phyloP scores from a whole-genome alignment of 2,888 invertebrate species.

The Vandiemenella viatica region DNA sequence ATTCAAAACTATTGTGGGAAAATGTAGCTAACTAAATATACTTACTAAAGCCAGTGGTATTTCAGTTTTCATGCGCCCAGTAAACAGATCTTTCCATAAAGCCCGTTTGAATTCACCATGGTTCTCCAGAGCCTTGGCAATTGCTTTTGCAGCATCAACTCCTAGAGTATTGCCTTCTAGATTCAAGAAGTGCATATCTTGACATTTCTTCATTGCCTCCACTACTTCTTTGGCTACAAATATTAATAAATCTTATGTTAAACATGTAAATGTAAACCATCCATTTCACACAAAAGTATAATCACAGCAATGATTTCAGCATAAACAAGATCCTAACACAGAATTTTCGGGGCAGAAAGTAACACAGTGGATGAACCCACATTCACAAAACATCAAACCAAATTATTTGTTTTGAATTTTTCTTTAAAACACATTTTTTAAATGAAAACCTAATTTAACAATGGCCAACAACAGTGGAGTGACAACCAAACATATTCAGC shows the following conservation, averaged over 20 bases:
- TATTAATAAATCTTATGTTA: not conserved
- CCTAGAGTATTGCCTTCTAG: constrained; percentile 90
- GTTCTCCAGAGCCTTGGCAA: constrained; percentile 61
- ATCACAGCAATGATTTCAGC: too few relatives aligned
- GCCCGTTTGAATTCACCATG: constrained; percentile 68
- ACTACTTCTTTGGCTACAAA: constrained; percentile 52
- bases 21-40: too few relatives aligned
- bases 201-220: constrained; percentile 55
- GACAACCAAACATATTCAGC: too few relatives aligned
- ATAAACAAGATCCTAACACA: too few relatives aligned
- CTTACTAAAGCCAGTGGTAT: constrained; percentile 79
- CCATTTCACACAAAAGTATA: not conserved
- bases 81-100: constrained; percentile 93
- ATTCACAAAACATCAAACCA: too few relatives aligned
- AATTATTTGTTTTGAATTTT: too few relatives aligned
- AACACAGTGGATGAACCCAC: too few relatives aligned
- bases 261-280: not conserved
- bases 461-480: too few relatives aligned
- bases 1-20: too few relatives aligned
- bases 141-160: constrained; percentile 70
- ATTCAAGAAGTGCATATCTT: constrained; percentile 54
- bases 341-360: too few relatives aligned
- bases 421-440: too few relatives aligned
- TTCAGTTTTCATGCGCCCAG: constrained; percentile 85
- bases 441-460: too few relatives aligned